phyloP scores from a whole-genome alignment of 2,113 vertebrate genomes.

The Burhinus oedicnemus region DNA sequence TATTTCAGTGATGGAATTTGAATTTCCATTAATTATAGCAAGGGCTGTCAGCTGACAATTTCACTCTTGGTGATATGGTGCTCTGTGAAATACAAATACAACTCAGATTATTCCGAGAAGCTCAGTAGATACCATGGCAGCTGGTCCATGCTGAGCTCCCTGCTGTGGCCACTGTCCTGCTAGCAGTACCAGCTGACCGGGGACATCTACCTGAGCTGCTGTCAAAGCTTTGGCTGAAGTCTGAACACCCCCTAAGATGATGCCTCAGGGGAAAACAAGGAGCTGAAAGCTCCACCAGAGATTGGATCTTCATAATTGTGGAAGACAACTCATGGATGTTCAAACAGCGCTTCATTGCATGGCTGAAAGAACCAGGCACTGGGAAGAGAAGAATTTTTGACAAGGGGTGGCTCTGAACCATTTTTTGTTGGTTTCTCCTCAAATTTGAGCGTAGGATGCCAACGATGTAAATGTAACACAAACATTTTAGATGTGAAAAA shows the following conservation, averaged over 20 bases:
- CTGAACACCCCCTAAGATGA: neutral
- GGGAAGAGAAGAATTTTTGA: neutral
- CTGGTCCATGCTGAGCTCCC: neutral
- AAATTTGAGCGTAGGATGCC: neutral
- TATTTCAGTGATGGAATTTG: neutral
- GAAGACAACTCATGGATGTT: neutral
- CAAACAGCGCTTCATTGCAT: neutral
- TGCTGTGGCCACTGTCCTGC: neutral
- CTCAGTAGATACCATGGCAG: neutral
- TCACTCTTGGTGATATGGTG: neutral
- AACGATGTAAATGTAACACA: neutral
- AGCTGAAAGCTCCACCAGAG: neutral
- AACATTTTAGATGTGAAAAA: neutral
- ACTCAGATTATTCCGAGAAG: neutral
- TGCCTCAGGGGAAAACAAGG: fast-evolving
- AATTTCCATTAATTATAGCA: neutral
- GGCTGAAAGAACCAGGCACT: fast-evolving
- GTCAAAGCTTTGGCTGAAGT: neutral
- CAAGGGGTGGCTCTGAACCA: neutral
- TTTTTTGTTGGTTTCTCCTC: neutral
- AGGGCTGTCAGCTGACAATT: neutral
- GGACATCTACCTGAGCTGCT: neutral
- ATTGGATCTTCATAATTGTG: neutral
- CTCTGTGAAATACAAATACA: neutral
- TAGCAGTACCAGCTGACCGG: neutral